phyloP scores from a whole-genome alignment of 1,140 invertebrate species.

The Bombus turneri region DNA sequence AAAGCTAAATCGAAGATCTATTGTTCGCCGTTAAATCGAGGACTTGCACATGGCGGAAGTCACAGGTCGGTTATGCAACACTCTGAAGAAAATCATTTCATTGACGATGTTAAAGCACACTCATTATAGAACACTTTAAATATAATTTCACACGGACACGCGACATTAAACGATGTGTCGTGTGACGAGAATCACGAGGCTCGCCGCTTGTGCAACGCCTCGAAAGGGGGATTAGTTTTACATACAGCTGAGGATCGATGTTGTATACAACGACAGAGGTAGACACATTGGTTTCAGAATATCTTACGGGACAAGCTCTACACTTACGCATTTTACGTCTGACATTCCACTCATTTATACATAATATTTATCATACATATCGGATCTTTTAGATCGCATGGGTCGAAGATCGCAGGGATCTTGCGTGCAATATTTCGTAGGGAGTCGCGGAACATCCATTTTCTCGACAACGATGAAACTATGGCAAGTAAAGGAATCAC shows the following conservation, averaged over 20 bases:
- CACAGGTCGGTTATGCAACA: conserved; percentile 32
- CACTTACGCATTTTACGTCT: conserved; percentile 17
- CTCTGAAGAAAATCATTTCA: conserved; percentile 4
- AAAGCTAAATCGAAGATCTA: background rate
- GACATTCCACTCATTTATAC: conserved; percentile 40
- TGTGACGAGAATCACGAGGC: conserved; percentile 39
- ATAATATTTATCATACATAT: conserved; percentile 45
- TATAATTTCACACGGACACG: conserved; percentile 32
- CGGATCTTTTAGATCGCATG: conserved; percentile 48
- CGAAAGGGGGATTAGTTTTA: conserved; percentile 18
- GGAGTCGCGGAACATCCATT: conserved; percentile 38
- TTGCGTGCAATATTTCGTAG: conserved; percentile 55
- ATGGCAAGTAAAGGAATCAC: background rate
- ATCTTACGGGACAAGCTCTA: conserved; percentile 28
- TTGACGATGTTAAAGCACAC: conserved; percentile 18
- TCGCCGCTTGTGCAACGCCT: conserved; percentile 39
- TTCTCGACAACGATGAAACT: conserved; percentile 24
- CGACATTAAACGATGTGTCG: conserved; percentile 13
- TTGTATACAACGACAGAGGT: background rate
- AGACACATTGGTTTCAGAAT: background rate
- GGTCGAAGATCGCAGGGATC: conserved; percentile 53
- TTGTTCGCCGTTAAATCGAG: background rate
- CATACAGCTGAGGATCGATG: conserved; percentile 9
- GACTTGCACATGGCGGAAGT: background rate
- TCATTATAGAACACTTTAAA: conserved; percentile 52